Evolutionary conservation across 23 tunicate species (phyloP).

Genomic region (Halocynthia roretzi): DNA sequence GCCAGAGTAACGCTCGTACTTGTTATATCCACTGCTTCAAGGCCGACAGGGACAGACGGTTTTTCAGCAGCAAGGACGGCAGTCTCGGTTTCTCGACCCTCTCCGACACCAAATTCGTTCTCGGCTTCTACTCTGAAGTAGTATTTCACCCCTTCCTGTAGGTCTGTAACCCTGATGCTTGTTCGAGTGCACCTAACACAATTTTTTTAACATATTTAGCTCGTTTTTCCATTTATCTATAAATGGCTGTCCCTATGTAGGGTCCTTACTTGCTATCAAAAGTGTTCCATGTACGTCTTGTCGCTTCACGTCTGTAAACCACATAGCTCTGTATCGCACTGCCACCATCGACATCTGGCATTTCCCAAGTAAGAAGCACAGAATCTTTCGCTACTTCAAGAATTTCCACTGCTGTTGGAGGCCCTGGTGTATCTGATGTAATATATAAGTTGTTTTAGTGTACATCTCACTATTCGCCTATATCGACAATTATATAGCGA

Average conservation of each 20-base stretch:
- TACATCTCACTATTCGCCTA: neutral
- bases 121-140: constrained; percentile 83
- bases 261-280: constrained; percentile 32
- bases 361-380: constrained; percentile 62
- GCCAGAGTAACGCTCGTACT: constrained; percentile 39
- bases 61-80: constrained; percentile 68
- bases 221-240: neutral
- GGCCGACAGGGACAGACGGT: constrained; percentile 66
- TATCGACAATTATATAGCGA: neutral
- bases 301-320: constrained; percentile 76
- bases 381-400: constrained; percentile 65
- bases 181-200: constrained; percentile 35
- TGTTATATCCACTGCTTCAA: constrained; percentile 59
- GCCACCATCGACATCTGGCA: constrained; percentile 90
- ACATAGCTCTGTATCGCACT: constrained; percentile 67
- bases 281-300: constrained; percentile 82
- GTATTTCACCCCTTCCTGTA: constrained; percentile 70
- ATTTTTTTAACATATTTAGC: neutral
- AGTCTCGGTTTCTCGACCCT: constrained; percentile 63
- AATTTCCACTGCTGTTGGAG: constrained; percentile 47
- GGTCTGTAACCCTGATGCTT: constrained; percentile 54
- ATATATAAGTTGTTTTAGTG: neutral
- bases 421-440: constrained; percentile 75
- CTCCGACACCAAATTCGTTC: constrained; percentile 93
- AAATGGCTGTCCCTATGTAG: neutral